Conservation (phyloP, 2,888 invertebrate species). For the Drosophila monieri region DNA sequence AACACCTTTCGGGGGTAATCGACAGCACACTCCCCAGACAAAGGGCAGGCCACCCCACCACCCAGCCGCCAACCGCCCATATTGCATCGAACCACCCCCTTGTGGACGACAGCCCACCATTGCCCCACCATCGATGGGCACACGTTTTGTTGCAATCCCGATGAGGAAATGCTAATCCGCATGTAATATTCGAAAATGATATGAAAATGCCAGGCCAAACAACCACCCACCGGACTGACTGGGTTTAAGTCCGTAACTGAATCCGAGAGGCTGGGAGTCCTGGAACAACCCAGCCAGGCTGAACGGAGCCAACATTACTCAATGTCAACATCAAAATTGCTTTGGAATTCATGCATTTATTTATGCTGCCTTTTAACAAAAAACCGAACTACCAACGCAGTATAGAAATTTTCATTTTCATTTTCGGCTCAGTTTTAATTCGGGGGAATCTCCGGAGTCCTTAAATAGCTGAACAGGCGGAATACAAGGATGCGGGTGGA, state of each 20-base stretch:
- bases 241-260: slow-evolving; percentile 17
- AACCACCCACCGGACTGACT: slow-evolving; percentile 64
- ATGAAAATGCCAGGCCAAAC: slow-evolving; percentile 78
- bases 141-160: slow-evolving; percentile 75
- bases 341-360: slow-evolving; percentile 80
- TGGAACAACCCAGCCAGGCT: slow-evolving; percentile 16
- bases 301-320: slow-evolving; percentile 68
- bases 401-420: slow-evolving; percentile 73
- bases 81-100: slow-evolving; percentile 59
- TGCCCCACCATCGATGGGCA: slow-evolving; percentile 53
- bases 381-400: slow-evolving; percentile 50
- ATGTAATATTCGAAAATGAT: slow-evolving; percentile 81
- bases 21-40: slow-evolving; percentile 30
- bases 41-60: slow-evolving; percentile 10
- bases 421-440: slow-evolving; percentile 60
- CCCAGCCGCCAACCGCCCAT: slow-evolving; percentile 14
- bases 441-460: slow-evolving; percentile 45
- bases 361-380: slow-evolving; percentile 58
- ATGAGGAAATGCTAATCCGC: slow-evolving; percentile 80
- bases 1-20: slow-evolving; percentile 43
- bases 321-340: slow-evolving; percentile 79
- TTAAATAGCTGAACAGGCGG: slow-evolving; percentile 66
- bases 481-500: slow-evolving; percentile 13
- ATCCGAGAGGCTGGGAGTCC: slow-evolving; percentile 1
- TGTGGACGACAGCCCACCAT: slow-evolving; percentile 15